phyloP scores from a whole-genome alignment of 1,140 invertebrate genomes.

The Drosophila ananassae region DNA sequence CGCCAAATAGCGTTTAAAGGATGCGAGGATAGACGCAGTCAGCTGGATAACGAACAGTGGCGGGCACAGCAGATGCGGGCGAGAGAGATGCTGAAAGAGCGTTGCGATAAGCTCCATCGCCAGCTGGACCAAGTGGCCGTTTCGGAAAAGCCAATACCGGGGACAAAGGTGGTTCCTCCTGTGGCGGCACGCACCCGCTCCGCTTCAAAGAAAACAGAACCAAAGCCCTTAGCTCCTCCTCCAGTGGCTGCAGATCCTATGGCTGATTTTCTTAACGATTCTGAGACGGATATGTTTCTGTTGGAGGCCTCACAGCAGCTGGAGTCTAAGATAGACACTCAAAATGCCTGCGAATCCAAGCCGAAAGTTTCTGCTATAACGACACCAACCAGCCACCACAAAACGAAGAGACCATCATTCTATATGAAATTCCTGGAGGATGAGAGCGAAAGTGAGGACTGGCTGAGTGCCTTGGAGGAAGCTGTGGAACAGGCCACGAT shows the following conservation, averaged over 20 bases:
- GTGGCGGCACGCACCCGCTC: constrained; percentile 18
- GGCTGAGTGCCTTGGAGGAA: constrained; percentile 69
- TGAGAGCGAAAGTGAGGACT: constrained; percentile 72
- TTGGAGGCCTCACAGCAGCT: constrained; percentile 75
- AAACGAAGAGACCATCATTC: constrained; percentile 68
- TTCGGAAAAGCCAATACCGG: constrained; percentile 17
- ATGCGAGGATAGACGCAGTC: constrained; percentile 54
- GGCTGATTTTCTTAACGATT: constrained; percentile 75
- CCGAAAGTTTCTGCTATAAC: constrained; percentile 18
- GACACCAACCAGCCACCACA: constrained; percentile 60
- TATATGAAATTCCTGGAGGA: constrained; percentile 82
- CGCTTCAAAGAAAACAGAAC: background rate
- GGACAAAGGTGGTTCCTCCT: background rate
- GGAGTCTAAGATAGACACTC: constrained; percentile 48
- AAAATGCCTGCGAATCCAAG: background rate
- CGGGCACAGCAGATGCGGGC: constrained; percentile 66
- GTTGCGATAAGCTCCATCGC: constrained; percentile 65
- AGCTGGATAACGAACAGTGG: constrained; percentile 59
- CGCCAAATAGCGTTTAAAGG: constrained; percentile 54
- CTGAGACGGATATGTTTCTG: constrained; percentile 70
- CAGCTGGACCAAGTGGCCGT: constrained; percentile 55
- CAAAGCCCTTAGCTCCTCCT: background rate
- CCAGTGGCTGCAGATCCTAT: constrained; percentile 25
- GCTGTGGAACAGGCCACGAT: constrained; percentile 60
- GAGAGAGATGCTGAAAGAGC: constrained; percentile 66